Evolutionary conservation across 2,113 vertebrate genomes (phyloP).

Genomic region (Ardeotis arabs): DNA sequence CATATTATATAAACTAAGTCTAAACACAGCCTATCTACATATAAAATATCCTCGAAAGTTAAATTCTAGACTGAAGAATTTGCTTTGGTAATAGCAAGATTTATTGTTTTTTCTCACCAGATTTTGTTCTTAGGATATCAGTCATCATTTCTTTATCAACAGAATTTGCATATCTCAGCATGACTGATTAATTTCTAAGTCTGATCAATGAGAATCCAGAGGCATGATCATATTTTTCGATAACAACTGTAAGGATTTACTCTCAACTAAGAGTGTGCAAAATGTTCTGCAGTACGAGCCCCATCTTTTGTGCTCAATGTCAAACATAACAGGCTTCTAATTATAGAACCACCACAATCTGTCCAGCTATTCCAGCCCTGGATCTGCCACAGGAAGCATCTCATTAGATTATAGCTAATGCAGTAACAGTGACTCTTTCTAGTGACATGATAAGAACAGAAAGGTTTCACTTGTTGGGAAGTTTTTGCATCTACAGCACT

Average conservation of each 20-base stretch:
- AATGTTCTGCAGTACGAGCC: background rate
- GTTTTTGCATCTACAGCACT: background rate
- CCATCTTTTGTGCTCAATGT: background rate
- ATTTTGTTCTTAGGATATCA: background rate
- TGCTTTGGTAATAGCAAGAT: background rate
- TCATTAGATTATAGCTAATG: constrained; percentile 10
- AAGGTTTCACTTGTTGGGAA: background rate
- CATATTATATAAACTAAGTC: background rate
- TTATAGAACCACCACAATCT: constrained; percentile 23
- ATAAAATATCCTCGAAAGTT: background rate
- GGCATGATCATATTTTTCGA: background rate
- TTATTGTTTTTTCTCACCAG: background rate
- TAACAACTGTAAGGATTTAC: background rate
- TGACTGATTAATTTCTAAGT: background rate
- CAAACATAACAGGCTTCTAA: constrained; percentile 35
- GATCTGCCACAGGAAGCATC: background rate
- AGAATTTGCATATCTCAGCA: background rate
- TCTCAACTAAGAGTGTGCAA: background rate
- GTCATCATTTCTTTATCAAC: background rate
- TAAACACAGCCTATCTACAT: background rate
- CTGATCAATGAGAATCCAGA: background rate
- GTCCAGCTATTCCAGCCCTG: background rate
- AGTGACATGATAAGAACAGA: background rate
- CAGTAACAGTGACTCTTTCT: background rate
- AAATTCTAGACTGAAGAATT: background rate